Base-by-base conservation (phyloP, 2,797 vertebrate species). In the Mormyrops boulengeri region DNA sequence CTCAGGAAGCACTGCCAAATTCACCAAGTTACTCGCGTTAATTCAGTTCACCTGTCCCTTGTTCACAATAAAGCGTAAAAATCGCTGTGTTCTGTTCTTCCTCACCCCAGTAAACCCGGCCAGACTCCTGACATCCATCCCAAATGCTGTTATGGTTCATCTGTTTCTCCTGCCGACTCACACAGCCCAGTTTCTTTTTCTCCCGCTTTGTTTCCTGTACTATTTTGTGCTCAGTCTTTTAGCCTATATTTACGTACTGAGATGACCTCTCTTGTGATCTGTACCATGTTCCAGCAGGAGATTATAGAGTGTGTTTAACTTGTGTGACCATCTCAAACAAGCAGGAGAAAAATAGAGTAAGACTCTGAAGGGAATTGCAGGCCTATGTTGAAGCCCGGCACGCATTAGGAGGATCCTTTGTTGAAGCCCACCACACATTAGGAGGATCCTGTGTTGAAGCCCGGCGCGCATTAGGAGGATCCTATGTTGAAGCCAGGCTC, bases 31-130 rank as follows among this genome's bases (percentile, higher is more conserved):
- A 44, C 19, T n/a, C 38, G 7, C 2, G 2, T 19, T 80, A 80
- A 47, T 80, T 80, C 73, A 80, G 73, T 80, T 44, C 73, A 80
- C 73, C 73, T 80, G 73, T 44, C 52, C 85, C 47, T 52, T 86
- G 47, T 53, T 50, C 22, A 50, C 26, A 86, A 50, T 86, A 86
- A 50, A 50, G n/a, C n/a, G 1, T 53, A 50, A 86, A 50, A 50
- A 53, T 86, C 44, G 8, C 19, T 85, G 47, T 52, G 44, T 50
- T 50, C 47, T 50, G 47, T 86, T 50, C 47, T 53, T 26, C 52
- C 30, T 50, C 85, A 86, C 11, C 47, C 44, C 44, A 47, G 82
- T 47, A 86, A 86, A 80, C 73, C 38, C 73, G 30, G 30, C 30
- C 66, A 73, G 30, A 73, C 4, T 17, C 11, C 66, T 69, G 66